A percentile compares a stretch with the other conserved stretches of the same genome.
Conservation (phyloP, 2,113 vertebrate genomes). For the Xerus inauris region DNA sequence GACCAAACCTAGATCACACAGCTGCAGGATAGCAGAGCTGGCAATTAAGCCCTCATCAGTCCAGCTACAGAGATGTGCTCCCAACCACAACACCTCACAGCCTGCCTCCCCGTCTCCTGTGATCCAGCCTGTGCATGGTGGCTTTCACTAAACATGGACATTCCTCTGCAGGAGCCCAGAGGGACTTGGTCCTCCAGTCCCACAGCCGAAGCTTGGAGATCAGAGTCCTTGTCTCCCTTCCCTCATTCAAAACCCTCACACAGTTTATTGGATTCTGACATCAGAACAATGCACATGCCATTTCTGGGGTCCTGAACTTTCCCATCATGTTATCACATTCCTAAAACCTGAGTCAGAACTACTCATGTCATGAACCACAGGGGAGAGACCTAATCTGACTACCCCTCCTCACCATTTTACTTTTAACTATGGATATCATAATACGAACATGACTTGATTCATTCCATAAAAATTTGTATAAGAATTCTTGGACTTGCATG, state of each 20-base stretch:
- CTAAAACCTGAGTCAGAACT: not conserved
- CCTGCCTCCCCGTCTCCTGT: not conserved
- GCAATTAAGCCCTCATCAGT: not conserved
- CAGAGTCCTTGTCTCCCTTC: not conserved
- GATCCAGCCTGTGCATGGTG: not conserved
- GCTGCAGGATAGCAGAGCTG: not conserved
- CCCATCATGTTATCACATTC: not conserved
- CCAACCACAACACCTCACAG: too few relatives aligned
- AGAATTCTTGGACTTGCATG: not conserved
- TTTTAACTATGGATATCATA: not conserved
- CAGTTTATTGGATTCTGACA: not conserved
- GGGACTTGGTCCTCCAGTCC: not conserved
- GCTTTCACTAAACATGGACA: rapidly evolving
- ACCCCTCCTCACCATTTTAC: not conserved
- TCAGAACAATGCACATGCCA: not conserved
- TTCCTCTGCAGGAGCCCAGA: not conserved
- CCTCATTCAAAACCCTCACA: not conserved
- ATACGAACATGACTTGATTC: not conserved
- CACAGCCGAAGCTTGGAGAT: not conserved
- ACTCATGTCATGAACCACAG: not conserved
- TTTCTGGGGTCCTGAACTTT: not conserved
- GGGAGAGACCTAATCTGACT: too few relatives aligned
- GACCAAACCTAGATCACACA: not conserved
- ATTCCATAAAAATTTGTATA: not conserved
- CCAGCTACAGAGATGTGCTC: not conserved